Conservation (phyloP, 2,888 invertebrate species). For the Drosophila planitibia region DNA sequence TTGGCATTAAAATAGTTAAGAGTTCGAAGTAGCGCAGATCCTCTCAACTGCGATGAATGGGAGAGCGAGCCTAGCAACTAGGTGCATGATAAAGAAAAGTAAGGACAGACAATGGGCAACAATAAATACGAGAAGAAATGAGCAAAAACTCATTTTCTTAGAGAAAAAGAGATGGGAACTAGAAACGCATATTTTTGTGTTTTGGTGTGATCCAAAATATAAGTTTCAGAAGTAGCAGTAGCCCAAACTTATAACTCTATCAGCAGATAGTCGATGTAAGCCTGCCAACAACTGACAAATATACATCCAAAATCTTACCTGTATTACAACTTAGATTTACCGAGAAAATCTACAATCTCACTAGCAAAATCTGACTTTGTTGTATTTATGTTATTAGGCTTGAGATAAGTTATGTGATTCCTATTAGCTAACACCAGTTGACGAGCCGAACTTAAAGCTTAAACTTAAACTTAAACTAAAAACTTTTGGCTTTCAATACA, state of each 20-base stretch:
- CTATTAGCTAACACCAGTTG: neutral
- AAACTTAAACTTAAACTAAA: neutral
- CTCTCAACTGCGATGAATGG: constrained; percentile 9
- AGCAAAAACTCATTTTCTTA: neutral
- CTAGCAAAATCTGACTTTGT: neutral
- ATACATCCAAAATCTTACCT: neutral
- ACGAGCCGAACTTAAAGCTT: neutral
- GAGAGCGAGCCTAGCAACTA: too few relatives aligned
- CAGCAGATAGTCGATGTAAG: neutral
- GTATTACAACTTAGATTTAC: neutral
- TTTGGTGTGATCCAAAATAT: neutral
- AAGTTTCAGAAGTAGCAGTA: neutral
- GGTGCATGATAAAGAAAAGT: neutral
- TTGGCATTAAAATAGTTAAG: constrained; percentile 40
- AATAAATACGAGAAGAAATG: neutral
- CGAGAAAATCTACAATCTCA: neutral
- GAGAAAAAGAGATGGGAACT: neutral
- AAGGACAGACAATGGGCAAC: neutral
- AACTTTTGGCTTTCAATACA: neutral
- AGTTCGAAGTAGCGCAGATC: constrained; percentile 31
- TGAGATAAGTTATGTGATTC: neutral
- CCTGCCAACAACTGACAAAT: neutral
- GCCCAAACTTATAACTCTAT: neutral
- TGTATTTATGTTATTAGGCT: neutral
- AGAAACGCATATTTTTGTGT: neutral